These are phyloP conservation scores for Cataglyphis altisquamis DNA, from an alignment of 2,888 invertebrate genomes.

Conservation along the genomic window DNA sequence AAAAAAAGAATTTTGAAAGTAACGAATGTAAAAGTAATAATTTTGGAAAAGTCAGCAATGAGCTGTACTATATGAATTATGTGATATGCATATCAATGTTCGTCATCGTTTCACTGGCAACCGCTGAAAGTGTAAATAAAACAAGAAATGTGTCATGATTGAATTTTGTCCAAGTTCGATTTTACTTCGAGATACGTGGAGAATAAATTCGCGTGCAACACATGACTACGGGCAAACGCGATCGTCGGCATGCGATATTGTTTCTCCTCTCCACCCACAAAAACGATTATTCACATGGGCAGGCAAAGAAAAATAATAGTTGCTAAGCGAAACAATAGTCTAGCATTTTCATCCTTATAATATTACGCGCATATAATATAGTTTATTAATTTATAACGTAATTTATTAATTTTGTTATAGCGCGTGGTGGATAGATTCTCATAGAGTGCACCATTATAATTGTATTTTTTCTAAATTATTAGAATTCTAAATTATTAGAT, in stretches of 20 bases:
- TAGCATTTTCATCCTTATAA: constrained; percentile 25
- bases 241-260: constrained; percentile 23
- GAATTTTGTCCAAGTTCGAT: constrained; percentile 22
- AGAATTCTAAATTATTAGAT: not conserved
- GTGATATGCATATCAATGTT: not conserved
- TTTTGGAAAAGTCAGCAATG: not conserved
- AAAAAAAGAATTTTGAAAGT: not conserved
- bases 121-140: not conserved
- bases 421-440: not conserved
- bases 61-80: not conserved
- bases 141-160: constrained; percentile 1
- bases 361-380: not conserved
- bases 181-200: constrained; percentile 9
- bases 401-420: constrained; percentile 17
- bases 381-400: not conserved
- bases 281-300: constrained; percentile 41
- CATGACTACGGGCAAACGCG: constrained; percentile 16
- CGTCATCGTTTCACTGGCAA: not conserved
- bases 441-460: not conserved
- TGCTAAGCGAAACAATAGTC: constrained; percentile 16
- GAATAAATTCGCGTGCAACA: constrained; percentile 23
- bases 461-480: not conserved
- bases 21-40: not conserved
- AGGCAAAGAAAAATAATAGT: constrained; percentile 30
- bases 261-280: constrained; percentile 25